Evolutionary conservation across 2,888 invertebrate genomes (phyloP).

Genomic region (Iselma pallidipennis): DNA sequence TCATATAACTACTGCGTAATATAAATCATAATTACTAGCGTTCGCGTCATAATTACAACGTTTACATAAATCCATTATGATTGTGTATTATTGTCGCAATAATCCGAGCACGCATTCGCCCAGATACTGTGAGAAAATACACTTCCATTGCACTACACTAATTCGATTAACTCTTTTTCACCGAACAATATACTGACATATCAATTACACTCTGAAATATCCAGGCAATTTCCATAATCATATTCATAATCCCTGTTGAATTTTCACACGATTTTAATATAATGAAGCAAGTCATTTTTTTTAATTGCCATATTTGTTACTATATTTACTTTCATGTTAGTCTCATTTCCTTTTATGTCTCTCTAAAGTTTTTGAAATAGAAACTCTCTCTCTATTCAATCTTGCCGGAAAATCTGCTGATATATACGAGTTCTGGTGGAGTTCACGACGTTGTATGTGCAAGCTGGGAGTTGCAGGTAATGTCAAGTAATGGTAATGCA

Average conservation of each 20-base stretch:
- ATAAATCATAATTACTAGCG: neutral
- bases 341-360: neutral
- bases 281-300: neutral
- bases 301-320: neutral
- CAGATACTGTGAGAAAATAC: neutral
- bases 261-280: conserved; percentile 15
- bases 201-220: no score
- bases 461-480: neutral
- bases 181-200: no score
- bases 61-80: neutral
- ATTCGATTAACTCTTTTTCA: neutral
- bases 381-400: neutral
- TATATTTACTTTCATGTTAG: conserved; percentile 3
- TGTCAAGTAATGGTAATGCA: neutral
- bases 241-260: conserved; percentile 2
- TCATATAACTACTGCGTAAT: neutral
- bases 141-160: neutral
- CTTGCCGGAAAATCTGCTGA: neutral
- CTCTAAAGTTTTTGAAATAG: neutral
- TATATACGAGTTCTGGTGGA: neutral
- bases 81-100: neutral
- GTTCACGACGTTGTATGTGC: neutral
- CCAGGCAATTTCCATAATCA: conserved; percentile 8
- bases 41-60: neutral
- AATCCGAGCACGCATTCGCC: neutral